Percentiles rank a stretch among this genome's conserved stretches.
phyloP scores from a whole-genome alignment of 2,797 vertebrate genomes.

The Enteromius anoplus region DNA sequence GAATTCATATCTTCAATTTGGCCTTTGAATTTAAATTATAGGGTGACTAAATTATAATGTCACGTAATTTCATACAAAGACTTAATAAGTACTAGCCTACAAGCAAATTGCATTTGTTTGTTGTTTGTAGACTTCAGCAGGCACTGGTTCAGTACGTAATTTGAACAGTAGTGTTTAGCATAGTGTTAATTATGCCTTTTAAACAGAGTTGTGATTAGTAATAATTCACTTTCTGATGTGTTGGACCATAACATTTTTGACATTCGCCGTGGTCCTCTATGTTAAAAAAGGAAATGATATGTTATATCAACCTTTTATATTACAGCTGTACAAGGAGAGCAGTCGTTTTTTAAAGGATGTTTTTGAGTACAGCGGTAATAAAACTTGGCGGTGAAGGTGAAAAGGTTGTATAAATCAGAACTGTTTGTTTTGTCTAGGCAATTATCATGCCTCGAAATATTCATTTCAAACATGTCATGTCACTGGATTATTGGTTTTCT shows the following conservation, averaged over 20 bases:
- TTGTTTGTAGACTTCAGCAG: constrained; percentile 32
- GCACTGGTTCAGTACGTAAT: not conserved
- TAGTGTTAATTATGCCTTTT: constrained; percentile 34
- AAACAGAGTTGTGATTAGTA: constrained; percentile 31
- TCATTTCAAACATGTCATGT: not conserved
- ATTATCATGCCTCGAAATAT: not conserved
- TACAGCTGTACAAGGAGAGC: constrained; percentile 5
- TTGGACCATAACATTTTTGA: constrained; percentile 13
- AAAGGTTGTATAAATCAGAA: constrained; percentile 28
- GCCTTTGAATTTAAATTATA: constrained; percentile 47
- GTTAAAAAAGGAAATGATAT: constrained; percentile 25
- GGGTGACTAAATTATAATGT: constrained; percentile 49
- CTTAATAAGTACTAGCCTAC: constrained; percentile 38
- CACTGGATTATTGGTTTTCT: constrained; percentile 4
- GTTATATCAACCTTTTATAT: constrained; percentile 8
- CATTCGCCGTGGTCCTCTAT: not conserved
- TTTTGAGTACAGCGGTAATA: constrained; percentile 10
- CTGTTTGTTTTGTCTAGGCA: constrained; percentile 14
- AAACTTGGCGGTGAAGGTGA: constrained; percentile 10
- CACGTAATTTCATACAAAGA: constrained; percentile 41
- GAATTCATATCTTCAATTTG: constrained; percentile 41
- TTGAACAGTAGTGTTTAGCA: constrained; percentile 31
- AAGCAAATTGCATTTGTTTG: constrained; percentile 37
- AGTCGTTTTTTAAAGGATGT: constrained; percentile 22
- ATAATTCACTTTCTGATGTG: constrained; percentile 24